phyloP scores from a whole-genome alignment of 2,888 invertebrate species.

The Empis stercorea region DNA sequence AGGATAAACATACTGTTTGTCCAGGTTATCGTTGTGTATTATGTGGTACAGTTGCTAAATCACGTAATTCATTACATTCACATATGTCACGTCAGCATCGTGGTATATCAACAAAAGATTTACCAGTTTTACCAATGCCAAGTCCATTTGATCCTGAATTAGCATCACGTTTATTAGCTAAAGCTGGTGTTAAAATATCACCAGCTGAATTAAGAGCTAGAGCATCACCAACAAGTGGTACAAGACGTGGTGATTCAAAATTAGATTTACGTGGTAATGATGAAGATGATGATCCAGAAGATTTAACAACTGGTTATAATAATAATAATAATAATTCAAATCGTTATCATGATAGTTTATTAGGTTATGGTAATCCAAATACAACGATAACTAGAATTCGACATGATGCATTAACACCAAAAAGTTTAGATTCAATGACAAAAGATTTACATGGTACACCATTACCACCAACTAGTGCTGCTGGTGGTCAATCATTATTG shows the following conservation, averaged over 20 bases:
- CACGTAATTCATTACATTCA: constrained; percentile 80
- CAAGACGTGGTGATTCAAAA: constrained; percentile 61
- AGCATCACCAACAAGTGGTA: constrained; percentile 70
- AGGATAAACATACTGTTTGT: constrained; percentile 87
- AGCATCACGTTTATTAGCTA: constrained; percentile 71
- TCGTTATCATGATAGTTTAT: constrained; percentile 30
- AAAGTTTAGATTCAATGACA: constrained; percentile 38
- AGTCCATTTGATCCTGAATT: constrained; percentile 83
- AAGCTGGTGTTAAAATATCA: constrained; percentile 77
- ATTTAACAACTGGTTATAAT: constrained; percentile 48
- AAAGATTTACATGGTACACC: constrained; percentile 50
- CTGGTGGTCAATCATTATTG: constrained; percentile 63
- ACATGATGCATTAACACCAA: constrained; percentile 39
- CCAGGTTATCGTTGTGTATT: constrained; percentile 84
- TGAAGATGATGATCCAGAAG: constrained; percentile 56
- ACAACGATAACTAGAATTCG: constrained; percentile 52
- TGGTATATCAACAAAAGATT: constrained; percentile 84
- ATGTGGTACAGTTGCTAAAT: constrained; percentile 87
- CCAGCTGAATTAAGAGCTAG: constrained; percentile 71
- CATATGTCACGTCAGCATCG: constrained; percentile 91
- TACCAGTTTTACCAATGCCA: constrained; percentile 86
- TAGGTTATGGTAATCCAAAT: constrained; percentile 42
- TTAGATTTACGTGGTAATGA: constrained; percentile 59
- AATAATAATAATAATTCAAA: constrained; percentile 25
- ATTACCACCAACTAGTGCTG: constrained; percentile 49